These are phyloP conservation scores for Hirtodrosophila alboralis DNA, from an alignment of 2,888 invertebrate genomes.

Conservation along the genomic window DNA sequence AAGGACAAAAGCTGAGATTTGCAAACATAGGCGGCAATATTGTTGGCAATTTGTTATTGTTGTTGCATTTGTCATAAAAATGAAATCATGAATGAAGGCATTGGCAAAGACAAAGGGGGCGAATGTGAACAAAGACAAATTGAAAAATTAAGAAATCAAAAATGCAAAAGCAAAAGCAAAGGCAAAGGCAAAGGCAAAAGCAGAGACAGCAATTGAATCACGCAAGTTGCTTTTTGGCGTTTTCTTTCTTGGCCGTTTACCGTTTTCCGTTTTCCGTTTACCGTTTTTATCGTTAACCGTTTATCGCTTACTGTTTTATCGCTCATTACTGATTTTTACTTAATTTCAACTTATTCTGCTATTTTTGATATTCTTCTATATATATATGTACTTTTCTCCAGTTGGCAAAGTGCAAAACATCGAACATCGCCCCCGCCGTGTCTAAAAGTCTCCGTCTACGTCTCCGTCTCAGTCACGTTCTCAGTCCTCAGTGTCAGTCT, in stretches of 20 bases:
- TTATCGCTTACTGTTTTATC: conserved; percentile 25
- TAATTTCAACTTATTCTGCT: conserved; percentile 29
- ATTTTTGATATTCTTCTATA: not conserved
- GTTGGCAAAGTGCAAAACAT: conserved; percentile 26
- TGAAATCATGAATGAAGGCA: conserved; percentile 32
- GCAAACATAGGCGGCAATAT: conserved; percentile 1
- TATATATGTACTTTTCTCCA: too few species aligned
- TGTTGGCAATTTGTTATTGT: conserved; percentile 16
- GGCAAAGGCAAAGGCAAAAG: conserved; percentile 1
- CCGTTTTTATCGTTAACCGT: conserved; percentile 15
- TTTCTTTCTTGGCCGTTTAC: conserved; percentile 11
- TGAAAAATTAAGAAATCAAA: conserved; percentile 5
- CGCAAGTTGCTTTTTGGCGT: conserved; percentile 1
- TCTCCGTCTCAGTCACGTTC: conserved; percentile 2
- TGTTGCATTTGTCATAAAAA: conserved; percentile 18
- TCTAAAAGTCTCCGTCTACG: conserved; percentile 6
- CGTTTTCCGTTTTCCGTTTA: conserved; percentile 13
- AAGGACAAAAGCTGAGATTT: conserved; percentile 15
- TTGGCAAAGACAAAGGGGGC: conserved; percentile 8
- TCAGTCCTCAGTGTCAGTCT: conserved; percentile 11
- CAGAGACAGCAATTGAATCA: not conserved
- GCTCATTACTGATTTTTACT: conserved; percentile 20
- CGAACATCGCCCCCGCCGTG: conserved; percentile 23
- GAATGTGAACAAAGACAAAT: conserved; percentile 9
- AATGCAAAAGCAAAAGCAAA: not conserved